Base-by-base conservation (phyloP, 2,113 vertebrate species). In the Etheostoma cragini region DNA sequence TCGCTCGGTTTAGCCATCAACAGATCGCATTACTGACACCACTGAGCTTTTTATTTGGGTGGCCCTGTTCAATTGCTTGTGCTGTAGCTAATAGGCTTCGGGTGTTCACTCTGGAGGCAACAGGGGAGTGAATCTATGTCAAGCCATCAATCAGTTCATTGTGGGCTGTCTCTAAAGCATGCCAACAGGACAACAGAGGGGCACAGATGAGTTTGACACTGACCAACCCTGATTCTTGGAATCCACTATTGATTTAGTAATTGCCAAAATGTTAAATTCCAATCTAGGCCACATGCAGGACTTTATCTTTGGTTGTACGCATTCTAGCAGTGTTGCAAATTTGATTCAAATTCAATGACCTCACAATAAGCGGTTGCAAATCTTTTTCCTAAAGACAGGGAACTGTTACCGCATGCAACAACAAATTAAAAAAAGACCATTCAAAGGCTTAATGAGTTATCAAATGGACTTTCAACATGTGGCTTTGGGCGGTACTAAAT, bases 21-120 rank as follows among this genome's bases (percentile, higher is more conserved):
- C 84, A 87, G 82, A 88, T 85, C 82, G 46, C 86, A 79, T 90
- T 92, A 92, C 90, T 76, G 82, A 91, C 87, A 87, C 82, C 89
- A 67, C 60, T 80, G 81, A 84, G 84, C 82, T 76, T 88, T 89
- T 93, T 81, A 83, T 90, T 82, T 66, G 47, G 68, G 74, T 79
- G 87, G 82, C 81, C 82, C 73, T 87, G 87, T 88, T 87, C 80
- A 90, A 89, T 92, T 88, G 87, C 75, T 85, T 85, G 86, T 75
- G 81, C 80, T 72, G 66, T 57, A 78, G 89, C 84, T 90, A 92
- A 89, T 81, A 81, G 85, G 80, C 52, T 52, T 68, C 65, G 62
- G 76, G 80, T 88, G 80, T 52, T 74, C 75, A 72, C 60, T 62
- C 46, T n/a, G 54, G 80, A 91, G 69, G 49, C 81, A 76, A 85